Conservation (phyloP, 2,888 invertebrate genomes). For the Clitarchus hookeri region DNA sequence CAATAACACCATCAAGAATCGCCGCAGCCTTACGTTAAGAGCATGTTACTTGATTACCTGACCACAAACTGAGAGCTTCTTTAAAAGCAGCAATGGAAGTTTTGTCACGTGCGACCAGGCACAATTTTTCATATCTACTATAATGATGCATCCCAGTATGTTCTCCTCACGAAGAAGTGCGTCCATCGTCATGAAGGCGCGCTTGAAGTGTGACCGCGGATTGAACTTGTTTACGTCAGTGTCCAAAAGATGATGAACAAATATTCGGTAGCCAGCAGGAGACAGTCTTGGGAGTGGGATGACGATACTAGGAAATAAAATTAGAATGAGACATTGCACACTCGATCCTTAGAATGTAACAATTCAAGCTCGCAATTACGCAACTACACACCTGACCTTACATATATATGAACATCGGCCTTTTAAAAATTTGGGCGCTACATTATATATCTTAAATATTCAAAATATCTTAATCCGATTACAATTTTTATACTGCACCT, state of each 20-base stretch:
- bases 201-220: neutral
- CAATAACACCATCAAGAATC: no score
- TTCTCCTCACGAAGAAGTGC: neutral
- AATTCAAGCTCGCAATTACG: no score
- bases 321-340: no score
- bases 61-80: neutral
- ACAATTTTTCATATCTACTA: neutral
- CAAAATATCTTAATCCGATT: no score
- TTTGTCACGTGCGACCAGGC: neutral
- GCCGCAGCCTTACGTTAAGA: no score
- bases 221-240: neutral
- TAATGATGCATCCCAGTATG: neutral
- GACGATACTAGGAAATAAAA: no score
- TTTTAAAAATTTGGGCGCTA: no score
- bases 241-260: neutral
- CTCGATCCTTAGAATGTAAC: no score
- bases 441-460: no score
- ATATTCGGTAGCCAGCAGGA: neutral
- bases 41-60: neutral
- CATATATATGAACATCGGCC: no score
- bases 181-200: neutral
- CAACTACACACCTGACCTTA: no score
- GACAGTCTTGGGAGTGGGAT: neutral
- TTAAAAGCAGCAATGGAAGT: neutral
- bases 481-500: no score